Base-by-base conservation (phyloP, 1,140 invertebrate genomes). In the Drosophila nebulosa region DNA sequence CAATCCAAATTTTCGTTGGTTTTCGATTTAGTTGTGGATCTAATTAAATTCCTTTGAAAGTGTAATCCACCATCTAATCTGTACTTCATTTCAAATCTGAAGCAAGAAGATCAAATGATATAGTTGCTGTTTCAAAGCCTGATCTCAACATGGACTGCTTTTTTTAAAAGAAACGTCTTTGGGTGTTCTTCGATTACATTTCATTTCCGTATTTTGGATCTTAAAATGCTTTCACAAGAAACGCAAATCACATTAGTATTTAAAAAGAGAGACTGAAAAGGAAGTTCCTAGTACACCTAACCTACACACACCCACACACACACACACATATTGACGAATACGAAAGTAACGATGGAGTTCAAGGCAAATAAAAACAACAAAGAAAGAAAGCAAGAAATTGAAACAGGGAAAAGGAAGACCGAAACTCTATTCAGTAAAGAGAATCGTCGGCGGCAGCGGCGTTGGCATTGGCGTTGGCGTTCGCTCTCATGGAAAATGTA, bases 401-500 rank as follows among this genome's bases (percentile, higher is more conserved):
- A 10, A 21, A 46, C 39, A 46, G 39, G 39, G 3, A 55, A 55
- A 55, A 46, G 39, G 52, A 30, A 55, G 52, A 30, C 27, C 26
- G 21, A 52, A 61, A 35, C 60, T 24, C 64, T 73, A 36, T 58
- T 36, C 64, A 63, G 66, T n/a, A 75, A 9, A 21, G 39, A 46
- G 39, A 46, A 16, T n/a, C n/a, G n/a, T n/a, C n/a, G n/a, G n/a
- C n/a, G n/a, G n/a, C n/a, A n/a, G n/a, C n/a, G n/a, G n/a, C n/a
- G n/a, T n/a, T n/a, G n/a, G n/a, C n/a, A n/a, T n/a, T n/a, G n/a
- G n/a, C n/a, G n/a, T n/a, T 9, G 63, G 63, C 24, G 21, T 32
- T 30, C 6, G 12, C 14, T 27, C 74, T 79, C 77, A 79, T 79
- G 74, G 77, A 74, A 79, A 79, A 79, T 79, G 77, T 79, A 79